Evolutionary conservation across 2,797 vertebrate species (phyloP).

Genomic region (Centroberyx gerrardi): DNA sequence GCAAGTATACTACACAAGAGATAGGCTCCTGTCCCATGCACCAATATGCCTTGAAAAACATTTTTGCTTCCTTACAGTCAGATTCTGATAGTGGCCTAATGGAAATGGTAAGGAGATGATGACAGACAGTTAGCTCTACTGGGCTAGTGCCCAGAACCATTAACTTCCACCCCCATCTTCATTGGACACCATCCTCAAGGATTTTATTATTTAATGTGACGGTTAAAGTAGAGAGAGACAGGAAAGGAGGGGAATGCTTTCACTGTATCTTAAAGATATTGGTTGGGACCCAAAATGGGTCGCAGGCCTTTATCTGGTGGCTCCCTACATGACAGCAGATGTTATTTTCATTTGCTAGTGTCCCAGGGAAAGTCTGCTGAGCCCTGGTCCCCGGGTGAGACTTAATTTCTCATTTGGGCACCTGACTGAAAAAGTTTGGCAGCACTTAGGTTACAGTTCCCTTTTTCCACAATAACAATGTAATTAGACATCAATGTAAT

Average conservation of each 20-base stretch:
- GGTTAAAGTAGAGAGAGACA: constrained; percentile 2
- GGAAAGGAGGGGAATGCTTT: background rate
- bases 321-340: constrained; percentile 29
- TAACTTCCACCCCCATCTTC: constrained; percentile 29
- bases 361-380: constrained; percentile 44
- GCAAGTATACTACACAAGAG: background rate
- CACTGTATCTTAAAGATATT: constrained; percentile 7
- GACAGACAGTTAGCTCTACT: constrained; percentile 10
- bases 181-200: constrained; percentile 21
- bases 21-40: too few relatives aligned
- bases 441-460: constrained; percentile 39
- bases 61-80: background rate
- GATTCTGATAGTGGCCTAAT: background rate
- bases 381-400: constrained; percentile 19
- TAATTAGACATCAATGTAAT: background rate
- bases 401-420: constrained; percentile 30
- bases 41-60: background rate
- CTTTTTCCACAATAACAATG: constrained; percentile 25
- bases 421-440: constrained; percentile 12
- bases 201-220: constrained; percentile 29
- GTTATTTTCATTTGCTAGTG: constrained; percentile 39
- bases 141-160: background rate
- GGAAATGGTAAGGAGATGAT: background rate
- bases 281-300: background rate
- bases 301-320: constrained; percentile 7